phyloP scores from a whole-genome alignment of 2,797 vertebrate genomes.

The Botia kubotai region DNA sequence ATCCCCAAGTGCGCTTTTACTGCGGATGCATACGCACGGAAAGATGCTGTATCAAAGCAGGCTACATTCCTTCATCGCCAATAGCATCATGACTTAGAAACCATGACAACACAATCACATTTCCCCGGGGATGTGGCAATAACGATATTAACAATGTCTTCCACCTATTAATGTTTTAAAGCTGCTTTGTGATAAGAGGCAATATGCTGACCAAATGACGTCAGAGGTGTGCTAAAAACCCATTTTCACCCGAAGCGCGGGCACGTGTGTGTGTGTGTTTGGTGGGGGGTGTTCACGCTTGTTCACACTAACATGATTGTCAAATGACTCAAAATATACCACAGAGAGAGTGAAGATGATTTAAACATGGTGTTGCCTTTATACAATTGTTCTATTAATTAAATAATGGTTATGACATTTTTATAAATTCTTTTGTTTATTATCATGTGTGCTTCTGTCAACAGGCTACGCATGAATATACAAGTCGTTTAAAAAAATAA shows the following conservation, averaged over 20 bases:
- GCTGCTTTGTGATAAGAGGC: slow-evolving; percentile 38
- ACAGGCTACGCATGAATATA: background rate
- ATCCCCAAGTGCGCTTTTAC: slow-evolving; percentile 50
- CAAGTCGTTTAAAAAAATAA: background rate
- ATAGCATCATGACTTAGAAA: slow-evolving; percentile 29
- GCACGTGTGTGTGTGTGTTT: slow-evolving; percentile 19
- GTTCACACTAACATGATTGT: slow-evolving; percentile 6
- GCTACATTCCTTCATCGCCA: slow-evolving; percentile 16
- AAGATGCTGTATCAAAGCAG: slow-evolving; percentile 25
- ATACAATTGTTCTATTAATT: too few relatives aligned
- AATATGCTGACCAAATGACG: slow-evolving; percentile 61
- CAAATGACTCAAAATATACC: background rate
- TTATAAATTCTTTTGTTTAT: background rate
- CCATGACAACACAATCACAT: slow-evolving; percentile 47
- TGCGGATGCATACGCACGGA: slow-evolving; percentile 35
- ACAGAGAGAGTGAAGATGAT: background rate
- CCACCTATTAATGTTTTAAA: slow-evolving; percentile 31
- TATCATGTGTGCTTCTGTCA: background rate
- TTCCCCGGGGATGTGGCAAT: slow-evolving; percentile 37
- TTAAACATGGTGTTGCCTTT: background rate
- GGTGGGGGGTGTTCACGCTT: slow-evolving; percentile 11
- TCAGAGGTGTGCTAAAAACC: slow-evolving; percentile 74
- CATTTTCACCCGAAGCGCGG: slow-evolving; percentile 63
- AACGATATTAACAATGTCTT: slow-evolving; percentile 53
- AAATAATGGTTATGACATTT: too few relatives aligned